A percentile compares a stretch with the other conserved stretches of the same genome.
phyloP scores from a whole-genome alignment of 2,888 invertebrate genomes.

The Piscicola geometra region DNA sequence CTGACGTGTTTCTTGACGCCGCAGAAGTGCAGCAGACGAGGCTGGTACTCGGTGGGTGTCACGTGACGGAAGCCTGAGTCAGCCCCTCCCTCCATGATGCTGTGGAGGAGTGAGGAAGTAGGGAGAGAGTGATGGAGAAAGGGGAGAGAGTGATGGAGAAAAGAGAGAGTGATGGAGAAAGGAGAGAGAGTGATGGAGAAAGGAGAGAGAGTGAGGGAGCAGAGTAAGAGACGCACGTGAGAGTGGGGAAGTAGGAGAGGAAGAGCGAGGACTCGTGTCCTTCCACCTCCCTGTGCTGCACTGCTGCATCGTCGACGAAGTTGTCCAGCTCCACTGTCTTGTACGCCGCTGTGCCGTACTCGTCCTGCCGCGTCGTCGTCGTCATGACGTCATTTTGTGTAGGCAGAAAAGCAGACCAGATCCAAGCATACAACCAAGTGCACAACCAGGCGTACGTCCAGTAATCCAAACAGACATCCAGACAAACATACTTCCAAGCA shows the following conservation, averaged over 20 bases:
- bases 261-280: conserved; percentile 53
- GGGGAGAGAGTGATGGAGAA: background rate
- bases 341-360: conserved; percentile 56
- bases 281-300: conserved; percentile 55
- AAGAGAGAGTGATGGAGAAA: background rate
- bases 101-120: conserved; percentile 41
- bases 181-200: background rate
- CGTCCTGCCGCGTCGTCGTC: conserved; percentile 49
- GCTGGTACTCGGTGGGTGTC: conserved; percentile 49
- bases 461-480: background rate
- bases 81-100: conserved; percentile 53
- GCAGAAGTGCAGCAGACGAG: conserved; percentile 50
- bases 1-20: conserved; percentile 46
- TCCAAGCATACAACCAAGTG: background rate
- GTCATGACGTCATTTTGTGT: no score
- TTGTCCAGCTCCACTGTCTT: conserved; percentile 56
- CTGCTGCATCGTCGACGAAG: conserved; percentile 51
- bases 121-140: background rate
- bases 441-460: background rate
- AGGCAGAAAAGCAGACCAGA: background rate
- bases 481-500: background rate
- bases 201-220: background rate
- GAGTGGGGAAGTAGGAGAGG: conserved; percentile 51
- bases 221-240: conserved; percentile 38
- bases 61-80: conserved; percentile 54